Conservation (phyloP, 2,113 vertebrate genomes). For the Hippoglossus stenolepis region DNA sequence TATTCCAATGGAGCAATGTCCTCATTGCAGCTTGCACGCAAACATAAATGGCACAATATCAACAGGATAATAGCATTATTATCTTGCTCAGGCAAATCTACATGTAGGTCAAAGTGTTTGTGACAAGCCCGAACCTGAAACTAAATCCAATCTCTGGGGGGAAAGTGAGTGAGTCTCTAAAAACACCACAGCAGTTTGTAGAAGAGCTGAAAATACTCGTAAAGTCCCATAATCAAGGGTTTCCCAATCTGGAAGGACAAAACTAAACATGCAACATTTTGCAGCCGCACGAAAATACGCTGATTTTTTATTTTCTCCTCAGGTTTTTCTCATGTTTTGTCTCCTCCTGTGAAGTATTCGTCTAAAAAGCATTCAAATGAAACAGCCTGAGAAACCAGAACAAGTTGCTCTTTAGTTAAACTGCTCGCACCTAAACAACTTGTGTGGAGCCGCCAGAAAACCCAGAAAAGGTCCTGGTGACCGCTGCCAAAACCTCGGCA, state of each 20-base stretch:
- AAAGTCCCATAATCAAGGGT: not conserved
- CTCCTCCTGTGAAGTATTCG: not conserved
- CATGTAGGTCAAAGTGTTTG: slow-evolving; percentile 7
- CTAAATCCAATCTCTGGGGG: not conserved
- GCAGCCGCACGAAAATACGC: not conserved
- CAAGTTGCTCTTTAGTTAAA: not conserved
- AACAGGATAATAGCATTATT: not conserved
- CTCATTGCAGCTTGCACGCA: too few species aligned
- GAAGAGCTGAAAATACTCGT: not conserved
- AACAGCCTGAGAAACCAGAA: not conserved
- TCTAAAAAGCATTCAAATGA: not conserved
- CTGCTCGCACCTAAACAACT: not conserved
- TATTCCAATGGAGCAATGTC: too few species aligned
- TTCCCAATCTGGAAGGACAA: not conserved
- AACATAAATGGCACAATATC: too few species aligned
- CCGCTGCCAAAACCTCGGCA: slow-evolving; percentile 9
- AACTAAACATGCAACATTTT: not conserved
- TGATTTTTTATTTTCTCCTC: not conserved
- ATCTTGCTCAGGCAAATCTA: not conserved
- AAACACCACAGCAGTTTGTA: not conserved
- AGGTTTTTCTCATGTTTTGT: not conserved
- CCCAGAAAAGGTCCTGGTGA: not conserved
- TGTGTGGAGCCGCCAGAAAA: not conserved
- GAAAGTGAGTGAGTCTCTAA: slow-evolving; percentile 7
- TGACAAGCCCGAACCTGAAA: slow-evolving; percentile 41